These are phyloP conservation scores for Megalonaias nervosa DNA, from an alignment of 1,140 invertebrate species.

Conservation along the genomic window DNA sequence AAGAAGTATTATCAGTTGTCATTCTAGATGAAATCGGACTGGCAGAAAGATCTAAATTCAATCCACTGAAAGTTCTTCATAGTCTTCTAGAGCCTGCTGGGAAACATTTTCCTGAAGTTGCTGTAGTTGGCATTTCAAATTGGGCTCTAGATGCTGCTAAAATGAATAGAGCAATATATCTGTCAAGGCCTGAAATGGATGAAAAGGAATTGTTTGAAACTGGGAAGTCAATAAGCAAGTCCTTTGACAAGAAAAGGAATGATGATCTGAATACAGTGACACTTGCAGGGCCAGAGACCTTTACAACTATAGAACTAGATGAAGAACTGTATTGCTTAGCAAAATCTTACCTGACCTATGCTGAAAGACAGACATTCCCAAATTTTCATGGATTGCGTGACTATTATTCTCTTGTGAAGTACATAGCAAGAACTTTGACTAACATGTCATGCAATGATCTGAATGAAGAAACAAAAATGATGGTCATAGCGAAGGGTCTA, in stretches of 20 bases:
- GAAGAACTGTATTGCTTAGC: constrained; percentile 36
- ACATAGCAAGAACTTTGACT: constrained; percentile 34
- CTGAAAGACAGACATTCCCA: constrained; percentile 37
- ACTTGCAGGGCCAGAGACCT: not conserved
- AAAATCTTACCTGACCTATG: constrained; percentile 42
- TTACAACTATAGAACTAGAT: not conserved
- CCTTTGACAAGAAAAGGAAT: not conserved
- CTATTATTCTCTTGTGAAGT: constrained; percentile 60
- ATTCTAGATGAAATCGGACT: constrained; percentile 58
- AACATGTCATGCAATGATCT: not conserved
- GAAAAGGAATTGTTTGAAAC: constrained; percentile 28
- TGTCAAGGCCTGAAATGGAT: constrained; percentile 51
- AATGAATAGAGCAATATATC: constrained; percentile 53
- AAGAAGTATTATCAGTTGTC: too few species aligned
- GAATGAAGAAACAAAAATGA: constrained; percentile 10
- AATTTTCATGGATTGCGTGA: constrained; percentile 62
- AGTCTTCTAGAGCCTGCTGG: constrained; percentile 42
- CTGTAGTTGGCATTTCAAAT: constrained; percentile 57
- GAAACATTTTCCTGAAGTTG: constrained; percentile 32
- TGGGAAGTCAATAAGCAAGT: constrained; percentile 28
- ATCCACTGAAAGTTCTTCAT: constrained; percentile 46
- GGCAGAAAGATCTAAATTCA: constrained; percentile 44
- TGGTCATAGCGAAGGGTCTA: constrained; percentile 32
- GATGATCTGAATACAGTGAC: not conserved
- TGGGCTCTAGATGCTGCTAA: constrained; percentile 60